Conservation (phyloP, 2,888 invertebrate genomes). For the Fragum fragum region DNA sequence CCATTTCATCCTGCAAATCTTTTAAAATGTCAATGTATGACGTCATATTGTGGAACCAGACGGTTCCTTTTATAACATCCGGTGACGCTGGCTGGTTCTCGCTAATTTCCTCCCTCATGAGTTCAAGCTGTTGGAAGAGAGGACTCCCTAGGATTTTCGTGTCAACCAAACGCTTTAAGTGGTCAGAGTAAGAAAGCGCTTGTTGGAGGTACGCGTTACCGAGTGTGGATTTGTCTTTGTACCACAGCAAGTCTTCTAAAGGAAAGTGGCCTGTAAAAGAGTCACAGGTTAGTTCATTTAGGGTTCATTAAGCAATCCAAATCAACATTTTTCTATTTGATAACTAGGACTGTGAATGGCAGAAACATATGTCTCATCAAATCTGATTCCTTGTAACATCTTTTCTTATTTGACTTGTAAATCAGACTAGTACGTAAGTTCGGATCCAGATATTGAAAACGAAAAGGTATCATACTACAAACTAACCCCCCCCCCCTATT, state of each 20-base stretch:
- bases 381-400: too few relatives aligned
- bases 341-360: too few relatives aligned
- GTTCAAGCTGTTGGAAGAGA: slow-evolving; percentile 42
- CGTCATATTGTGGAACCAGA: slow-evolving; percentile 80
- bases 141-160: slow-evolving; percentile 34
- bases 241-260: slow-evolving; percentile 64
- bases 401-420: too few relatives aligned
- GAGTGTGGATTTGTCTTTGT: slow-evolving; percentile 67
- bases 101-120: slow-evolving; percentile 68
- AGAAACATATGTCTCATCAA: too few relatives aligned
- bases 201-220: slow-evolving; percentile 68
- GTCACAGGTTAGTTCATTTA: too few relatives aligned
- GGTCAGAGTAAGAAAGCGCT: slow-evolving; percentile 59
- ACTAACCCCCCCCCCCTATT: too few relatives aligned
- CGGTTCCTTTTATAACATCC: slow-evolving; percentile 67
- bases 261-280: slow-evolving; percentile 69
- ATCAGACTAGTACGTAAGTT: too few relatives aligned
- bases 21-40: slow-evolving; percentile 74
- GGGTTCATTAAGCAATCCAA: too few relatives aligned
- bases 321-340: too few relatives aligned
- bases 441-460: too few relatives aligned
- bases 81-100: slow-evolving; percentile 36
- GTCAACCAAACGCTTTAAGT: slow-evolving; percentile 32
- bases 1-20: slow-evolving; percentile 63
- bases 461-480: too few relatives aligned